Base-by-base conservation (phyloP, 2,888 invertebrate genomes). In the Cephus spinipes region DNA sequence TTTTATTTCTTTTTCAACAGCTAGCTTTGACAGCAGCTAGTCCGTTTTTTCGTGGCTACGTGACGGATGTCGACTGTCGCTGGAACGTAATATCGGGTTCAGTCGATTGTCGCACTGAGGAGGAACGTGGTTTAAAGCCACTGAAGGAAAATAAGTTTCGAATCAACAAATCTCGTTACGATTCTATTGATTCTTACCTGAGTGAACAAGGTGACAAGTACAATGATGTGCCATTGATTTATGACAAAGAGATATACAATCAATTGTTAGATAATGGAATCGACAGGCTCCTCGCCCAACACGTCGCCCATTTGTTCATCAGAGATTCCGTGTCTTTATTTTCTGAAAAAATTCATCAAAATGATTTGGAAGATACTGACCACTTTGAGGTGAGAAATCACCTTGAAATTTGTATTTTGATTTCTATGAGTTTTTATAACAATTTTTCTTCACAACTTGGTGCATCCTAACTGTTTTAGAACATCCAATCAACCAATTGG, bases 401-500 rank as follows among this genome's bases (percentile, higher is more conserved):
- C 30, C 35, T n/a, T 69, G 23, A 31, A 31, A 69, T 73, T 33
- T n/a, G 68, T 33, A 15, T 68, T 31, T 71, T 69, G 23, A 23
- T 77, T 77, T 40, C 79, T 83, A 82, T 81, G 77, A 83, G 36
- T 15, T 15, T 40, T 12, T 1, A 40, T 40, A 12, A 40, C 15
- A 40, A 40, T 12, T 15, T 40, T 40, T 40, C 12, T 15, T 40
- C 12, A 40, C 36, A 40, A 15, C 4, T 40, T 40, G 36, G 36
- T 40, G 36, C 36, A 15, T 15, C 36, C 4, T 40, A 4, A 40
- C 15, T 40, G 36, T 90, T 91, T 4, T 91, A 97, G 97, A 99
- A 99, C 91, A 98, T 99, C 85, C 99, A 99, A 91, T 99, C 99
- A 0, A 99, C 99, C 36, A 99, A 99, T 93, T 99, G 99, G 99